phyloP scores from a whole-genome alignment of 2,113 vertebrate genomes.

The Microtus oregoni region DNA sequence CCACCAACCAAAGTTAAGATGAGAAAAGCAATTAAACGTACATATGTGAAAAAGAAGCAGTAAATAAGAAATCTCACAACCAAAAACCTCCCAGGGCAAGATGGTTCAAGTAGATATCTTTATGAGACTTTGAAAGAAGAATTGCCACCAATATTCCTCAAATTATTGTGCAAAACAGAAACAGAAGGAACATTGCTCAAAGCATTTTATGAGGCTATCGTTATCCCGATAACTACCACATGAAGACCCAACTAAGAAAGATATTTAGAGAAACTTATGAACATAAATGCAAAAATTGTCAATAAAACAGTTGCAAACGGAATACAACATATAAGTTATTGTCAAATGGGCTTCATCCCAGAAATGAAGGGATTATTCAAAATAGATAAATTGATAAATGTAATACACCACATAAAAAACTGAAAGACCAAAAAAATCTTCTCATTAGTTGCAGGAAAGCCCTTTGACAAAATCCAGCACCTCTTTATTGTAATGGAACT shows the following conservation, averaged over 20 bases:
- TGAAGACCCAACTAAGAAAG: neutral
- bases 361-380: neutral
- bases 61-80: neutral
- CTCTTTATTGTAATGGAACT: neutral
- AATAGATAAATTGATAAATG: neutral
- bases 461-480: neutral
- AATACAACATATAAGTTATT: neutral
- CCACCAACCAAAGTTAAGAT: neutral
- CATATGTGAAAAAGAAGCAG: neutral
- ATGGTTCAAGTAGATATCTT: neutral
- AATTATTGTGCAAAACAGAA: neutral
- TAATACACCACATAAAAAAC: neutral
- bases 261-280: neutral
- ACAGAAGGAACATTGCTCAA: neutral
- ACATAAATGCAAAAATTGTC: neutral
- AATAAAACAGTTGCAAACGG: neutral
- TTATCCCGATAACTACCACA: neutral
- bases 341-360: no score
- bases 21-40: neutral
- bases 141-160: neutral
- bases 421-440: neutral
- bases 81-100: neutral
- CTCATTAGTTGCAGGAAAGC: neutral
- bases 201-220: neutral
- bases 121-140: neutral